These are phyloP conservation scores for Oxycera nigricornis DNA, from an alignment of 2,888 invertebrate species.

Conservation along the genomic window DNA sequence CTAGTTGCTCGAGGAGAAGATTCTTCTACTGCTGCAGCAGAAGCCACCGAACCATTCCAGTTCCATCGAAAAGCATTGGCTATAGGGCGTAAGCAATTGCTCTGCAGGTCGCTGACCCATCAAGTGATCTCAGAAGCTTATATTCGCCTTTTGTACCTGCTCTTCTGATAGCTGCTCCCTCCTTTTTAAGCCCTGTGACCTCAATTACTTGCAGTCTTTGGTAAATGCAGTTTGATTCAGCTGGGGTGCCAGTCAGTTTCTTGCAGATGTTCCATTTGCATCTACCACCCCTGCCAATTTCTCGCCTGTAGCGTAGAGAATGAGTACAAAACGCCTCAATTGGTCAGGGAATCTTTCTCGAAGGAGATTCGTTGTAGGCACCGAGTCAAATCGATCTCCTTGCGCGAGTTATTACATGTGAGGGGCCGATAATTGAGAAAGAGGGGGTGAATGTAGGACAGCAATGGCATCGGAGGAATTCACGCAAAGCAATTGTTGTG, in stretches of 20 bases:
- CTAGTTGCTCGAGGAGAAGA: slow-evolving; percentile 11
- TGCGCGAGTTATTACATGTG: not conserved
- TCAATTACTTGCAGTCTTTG: not conserved
- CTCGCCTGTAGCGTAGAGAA: not conserved
- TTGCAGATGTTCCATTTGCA: slow-evolving; percentile 32
- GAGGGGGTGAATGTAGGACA: not conserved
- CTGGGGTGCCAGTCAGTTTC: not conserved
- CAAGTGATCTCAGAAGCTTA: slow-evolving; percentile 42
- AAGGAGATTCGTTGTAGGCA: slow-evolving; percentile 17
- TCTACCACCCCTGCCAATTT: not conserved
- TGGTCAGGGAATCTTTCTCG: slow-evolving; percentile 30
- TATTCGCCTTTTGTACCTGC: slow-evolving; percentile 31
- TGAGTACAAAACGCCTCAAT: slow-evolving; percentile 24
- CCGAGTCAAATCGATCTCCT: slow-evolving; percentile 24
- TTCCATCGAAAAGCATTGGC: slow-evolving; percentile 14
- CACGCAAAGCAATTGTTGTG: too few species aligned
- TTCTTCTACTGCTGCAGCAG: slow-evolving; percentile 25
- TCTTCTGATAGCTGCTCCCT: slow-evolving; percentile 34
- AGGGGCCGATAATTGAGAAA: not conserved
- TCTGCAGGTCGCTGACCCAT: slow-evolving; percentile 43
- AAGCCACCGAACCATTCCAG: slow-evolving; percentile 30
- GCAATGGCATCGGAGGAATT: not conserved
- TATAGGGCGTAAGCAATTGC: slow-evolving; percentile 44
- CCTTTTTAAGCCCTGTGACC: not conserved
- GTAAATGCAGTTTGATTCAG: not conserved